Base-by-base conservation (phyloP, 2,888 invertebrate genomes). In the Acrobasis repandana region DNA sequence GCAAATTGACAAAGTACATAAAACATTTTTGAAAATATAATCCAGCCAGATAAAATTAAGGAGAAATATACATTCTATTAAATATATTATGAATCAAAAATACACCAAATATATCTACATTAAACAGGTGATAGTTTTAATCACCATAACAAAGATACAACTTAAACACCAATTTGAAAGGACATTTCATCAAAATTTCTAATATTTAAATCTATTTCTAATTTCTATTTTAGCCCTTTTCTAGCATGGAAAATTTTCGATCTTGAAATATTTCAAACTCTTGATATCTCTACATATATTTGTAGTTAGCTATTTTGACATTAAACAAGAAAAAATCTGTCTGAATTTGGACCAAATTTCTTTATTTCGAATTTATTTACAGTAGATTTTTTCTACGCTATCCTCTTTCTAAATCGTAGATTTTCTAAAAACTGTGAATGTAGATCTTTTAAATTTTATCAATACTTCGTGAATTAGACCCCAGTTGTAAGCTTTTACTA, bases 331-430 rank as follows among this genome's bases (percentile, higher is more conserved):
- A 67, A 58, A 61, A 70, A 72, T 81, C 77, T 78, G 80, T 74
- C 80, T 79, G 72, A 77, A 74, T 83, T 80, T 71, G 88, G 88
- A 87, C 88, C 88, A 88, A 88, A 74, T 71, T 66, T 67, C 66
- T 83, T 87, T 61, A 68, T 86, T 86, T 85, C 76, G 79, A 86
- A 83, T 84, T 86, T 82, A 86, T 80, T 85, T 85, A 74, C 76
- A 67, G 69, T 78, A 69, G 82, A 76, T 71, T 70, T 73, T 82
- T 82, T 82, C 74, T 82, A 83, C 61, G 75, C 79, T 77, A 70
- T 68, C 70, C 72, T 71, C 71, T 73, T 73, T 77, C 69, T 64
- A 63, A 61, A 58, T 61, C 11, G 66, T 76, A 74, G 71, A 71
- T 74, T 74, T 73, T 74, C 63, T 69, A 71, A 71, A 67, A 64